phyloP scores from a whole-genome alignment of 1,140 invertebrate genomes.

The Holotrichia oblita region DNA sequence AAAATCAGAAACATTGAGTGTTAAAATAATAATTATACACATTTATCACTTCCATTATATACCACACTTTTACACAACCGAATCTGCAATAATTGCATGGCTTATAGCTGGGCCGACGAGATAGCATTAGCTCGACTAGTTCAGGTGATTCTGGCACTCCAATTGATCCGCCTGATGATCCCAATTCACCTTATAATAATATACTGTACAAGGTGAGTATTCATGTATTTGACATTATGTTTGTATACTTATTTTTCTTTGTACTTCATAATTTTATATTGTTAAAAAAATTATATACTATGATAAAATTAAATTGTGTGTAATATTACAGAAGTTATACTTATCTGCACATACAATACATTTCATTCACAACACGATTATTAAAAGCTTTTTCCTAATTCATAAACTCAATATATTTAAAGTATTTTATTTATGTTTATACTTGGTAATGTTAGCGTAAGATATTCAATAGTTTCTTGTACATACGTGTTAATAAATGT shows the following conservation, averaged over 20 bases:
- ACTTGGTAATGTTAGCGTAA: too few species aligned
- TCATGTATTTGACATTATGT: not conserved
- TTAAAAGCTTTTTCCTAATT: too few species aligned
- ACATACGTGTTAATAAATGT: too few species aligned
- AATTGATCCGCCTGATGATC: constrained; percentile 81
- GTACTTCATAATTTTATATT: too few species aligned
- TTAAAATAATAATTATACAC: too few species aligned
- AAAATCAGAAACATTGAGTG: too few species aligned
- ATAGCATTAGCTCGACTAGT: constrained; percentile 81
- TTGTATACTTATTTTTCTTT: not conserved
- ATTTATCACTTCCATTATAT: not conserved
- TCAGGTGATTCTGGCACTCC: constrained; percentile 89
- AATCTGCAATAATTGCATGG: constrained; percentile 54
- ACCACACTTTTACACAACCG: not conserved
- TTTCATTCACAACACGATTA: too few species aligned
- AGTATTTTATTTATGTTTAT: too few species aligned
- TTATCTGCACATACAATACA: too few species aligned
- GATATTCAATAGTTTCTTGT: too few species aligned
- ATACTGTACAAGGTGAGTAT: constrained; percentile 55
- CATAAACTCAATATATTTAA: too few species aligned
- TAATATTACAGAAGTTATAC: too few species aligned
- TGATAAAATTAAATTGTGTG: constrained; percentile 24
- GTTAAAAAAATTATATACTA: not conserved
- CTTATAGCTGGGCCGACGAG: constrained; percentile 74
- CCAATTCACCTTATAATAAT: constrained; percentile 64